Evolutionary conservation across 2,113 vertebrate species (phyloP).

Genomic region (Meriones unguiculatus): DNA sequence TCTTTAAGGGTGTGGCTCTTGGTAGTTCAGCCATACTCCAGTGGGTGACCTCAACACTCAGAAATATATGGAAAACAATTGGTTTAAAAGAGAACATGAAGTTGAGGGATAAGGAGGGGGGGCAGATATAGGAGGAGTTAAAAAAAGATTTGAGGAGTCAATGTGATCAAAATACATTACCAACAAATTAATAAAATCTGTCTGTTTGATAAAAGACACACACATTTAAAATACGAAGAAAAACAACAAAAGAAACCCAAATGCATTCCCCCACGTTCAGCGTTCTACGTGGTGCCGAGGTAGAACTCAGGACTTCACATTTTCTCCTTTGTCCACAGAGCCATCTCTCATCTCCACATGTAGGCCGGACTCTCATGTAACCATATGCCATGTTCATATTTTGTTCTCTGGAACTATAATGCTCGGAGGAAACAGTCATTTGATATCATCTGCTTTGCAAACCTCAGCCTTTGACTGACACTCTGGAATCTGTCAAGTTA

Average conservation of each 20-base stretch:
- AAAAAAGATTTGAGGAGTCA: neutral
- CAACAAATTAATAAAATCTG: neutral
- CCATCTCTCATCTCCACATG: neutral
- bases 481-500: neutral
- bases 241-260: neutral
- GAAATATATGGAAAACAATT: neutral
- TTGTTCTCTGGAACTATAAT: neutral
- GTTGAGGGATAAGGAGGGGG: neutral
- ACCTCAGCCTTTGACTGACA: neutral
- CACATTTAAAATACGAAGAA: neutral
- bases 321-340: no score
- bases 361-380: constrained; percentile 12
- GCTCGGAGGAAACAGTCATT: neutral
- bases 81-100: neutral
- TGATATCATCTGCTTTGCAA: neutral
- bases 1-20: neutral
- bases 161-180: no score
- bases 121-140: neutral
- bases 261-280: no score
- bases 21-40: neutral
- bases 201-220: neutral
- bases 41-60: neutral
- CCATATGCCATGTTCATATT: neutral
- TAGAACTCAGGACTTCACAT: neutral
- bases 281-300: neutral